Percentiles rank a stretch among this genome's conserved stretches.
Evolutionary conservation across 2,888 invertebrate species (phyloP).

Genomic region (Aleiodes testaceus): DNA sequence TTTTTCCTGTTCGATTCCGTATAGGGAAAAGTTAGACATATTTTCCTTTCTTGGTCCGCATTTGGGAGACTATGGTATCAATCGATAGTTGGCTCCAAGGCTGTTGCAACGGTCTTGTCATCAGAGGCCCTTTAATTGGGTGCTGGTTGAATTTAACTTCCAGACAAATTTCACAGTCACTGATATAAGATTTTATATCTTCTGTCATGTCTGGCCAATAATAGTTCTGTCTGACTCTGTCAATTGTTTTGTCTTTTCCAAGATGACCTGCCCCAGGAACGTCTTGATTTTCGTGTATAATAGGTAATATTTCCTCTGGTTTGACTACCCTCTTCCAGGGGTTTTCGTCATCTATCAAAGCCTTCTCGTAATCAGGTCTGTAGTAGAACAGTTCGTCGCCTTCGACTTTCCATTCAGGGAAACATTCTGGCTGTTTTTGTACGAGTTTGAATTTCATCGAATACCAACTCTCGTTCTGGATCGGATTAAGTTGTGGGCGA

Average conservation of each 20-base stretch:
- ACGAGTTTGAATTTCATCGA: slow-evolving; percentile 15
- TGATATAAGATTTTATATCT: slow-evolving; percentile 38
- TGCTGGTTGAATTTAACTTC: slow-evolving; percentile 42
- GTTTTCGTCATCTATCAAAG: background rate
- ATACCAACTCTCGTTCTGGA: slow-evolving; percentile 17
- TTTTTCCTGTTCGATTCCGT: slow-evolving; percentile 28
- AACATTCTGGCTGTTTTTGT: slow-evolving; percentile 5
- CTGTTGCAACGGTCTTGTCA: slow-evolving; percentile 7
- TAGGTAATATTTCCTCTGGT: slow-evolving; percentile 19
- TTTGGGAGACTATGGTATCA: slow-evolving; percentile 38
- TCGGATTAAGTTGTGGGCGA: background rate
- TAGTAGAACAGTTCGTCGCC: slow-evolving; percentile 35
- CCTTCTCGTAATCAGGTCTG: slow-evolving; percentile 34
- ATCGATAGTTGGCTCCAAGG: slow-evolving; percentile 44
- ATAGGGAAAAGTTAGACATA: slow-evolving; percentile 42
- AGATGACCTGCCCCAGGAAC: slow-evolving; percentile 42
- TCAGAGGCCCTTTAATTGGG: slow-evolving; percentile 32
- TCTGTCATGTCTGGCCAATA: slow-evolving; percentile 44
- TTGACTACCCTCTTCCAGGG: slow-evolving; percentile 21
- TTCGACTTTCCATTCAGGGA: slow-evolving; percentile 42
- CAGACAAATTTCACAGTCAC: slow-evolving; percentile 31
- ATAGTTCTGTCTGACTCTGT: slow-evolving; percentile 45
- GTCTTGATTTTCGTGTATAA: slow-evolving; percentile 43
- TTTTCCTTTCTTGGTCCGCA: slow-evolving; percentile 36
- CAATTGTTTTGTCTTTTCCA: slow-evolving; percentile 43